phyloP scores from a whole-genome alignment of 2,113 vertebrate genomes.

The Labeo catla region DNA sequence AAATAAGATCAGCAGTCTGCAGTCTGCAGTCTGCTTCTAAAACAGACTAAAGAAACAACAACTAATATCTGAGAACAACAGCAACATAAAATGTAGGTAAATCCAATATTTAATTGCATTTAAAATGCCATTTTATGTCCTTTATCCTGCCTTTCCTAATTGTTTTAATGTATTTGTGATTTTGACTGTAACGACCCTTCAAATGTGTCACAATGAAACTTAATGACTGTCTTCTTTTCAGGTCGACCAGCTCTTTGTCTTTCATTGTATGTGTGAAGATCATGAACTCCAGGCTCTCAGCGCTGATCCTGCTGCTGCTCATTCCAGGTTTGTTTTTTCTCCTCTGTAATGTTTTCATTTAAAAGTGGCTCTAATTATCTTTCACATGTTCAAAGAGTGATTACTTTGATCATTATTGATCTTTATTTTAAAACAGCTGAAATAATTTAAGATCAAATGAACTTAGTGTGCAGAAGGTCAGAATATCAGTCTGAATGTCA shows the following conservation, averaged over 20 bases:
- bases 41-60: not conserved
- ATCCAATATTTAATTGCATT: not conserved
- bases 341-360: too few relatives aligned
- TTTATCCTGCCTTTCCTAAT: too few relatives aligned
- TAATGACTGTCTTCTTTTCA: not conserved
- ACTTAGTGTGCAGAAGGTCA: not conserved
- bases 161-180: not conserved
- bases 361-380: not conserved
- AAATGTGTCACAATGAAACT: too few relatives aligned
- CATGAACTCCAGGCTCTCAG: too few relatives aligned
- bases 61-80: not conserved
- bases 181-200: not conserved
- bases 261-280: not conserved
- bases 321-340: too few relatives aligned
- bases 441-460: not conserved
- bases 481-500: not conserved
- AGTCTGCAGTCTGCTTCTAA: not conserved
- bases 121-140: not conserved
- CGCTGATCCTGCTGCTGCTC: too few relatives aligned
- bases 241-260: not conserved
- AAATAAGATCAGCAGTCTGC: not conserved
- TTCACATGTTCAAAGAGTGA: not conserved
- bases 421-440: too few relatives aligned
- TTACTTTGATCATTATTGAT: too few relatives aligned
- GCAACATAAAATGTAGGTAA: not conserved